Conservation (phyloP, 1,140 invertebrate species). For the Hycleus cichorii region DNA sequence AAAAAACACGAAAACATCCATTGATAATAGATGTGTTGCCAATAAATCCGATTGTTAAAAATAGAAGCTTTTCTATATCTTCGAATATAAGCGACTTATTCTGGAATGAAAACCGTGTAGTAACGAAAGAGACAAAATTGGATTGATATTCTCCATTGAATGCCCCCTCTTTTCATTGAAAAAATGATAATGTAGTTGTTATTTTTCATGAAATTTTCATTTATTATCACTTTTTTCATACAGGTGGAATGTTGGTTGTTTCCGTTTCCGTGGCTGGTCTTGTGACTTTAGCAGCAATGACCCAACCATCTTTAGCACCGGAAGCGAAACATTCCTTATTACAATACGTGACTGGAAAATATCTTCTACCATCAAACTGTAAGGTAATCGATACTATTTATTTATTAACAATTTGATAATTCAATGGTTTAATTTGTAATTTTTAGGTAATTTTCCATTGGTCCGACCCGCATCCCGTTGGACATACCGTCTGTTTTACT, state of each 20-base stretch:
- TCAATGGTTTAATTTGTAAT: background rate
- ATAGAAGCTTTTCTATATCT: too few relatives aligned
- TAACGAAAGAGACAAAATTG: too few relatives aligned
- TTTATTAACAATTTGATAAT: background rate
- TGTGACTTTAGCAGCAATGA: constrained; percentile 79
- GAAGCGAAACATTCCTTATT: constrained; percentile 82
- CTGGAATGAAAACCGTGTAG: too few relatives aligned
- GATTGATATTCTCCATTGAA: too few relatives aligned
- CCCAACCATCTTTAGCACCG: constrained; percentile 73
- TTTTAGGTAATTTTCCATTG: constrained; percentile 64
- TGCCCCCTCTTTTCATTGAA: too few relatives aligned
- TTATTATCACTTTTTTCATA: constrained; percentile 18
- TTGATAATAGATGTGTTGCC: too few relatives aligned
- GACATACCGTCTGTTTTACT: constrained; percentile 82
- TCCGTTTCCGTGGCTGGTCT: constrained; percentile 77
- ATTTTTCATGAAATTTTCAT: background rate
- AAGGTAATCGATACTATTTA: constrained; percentile 37
- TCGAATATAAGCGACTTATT: too few relatives aligned
- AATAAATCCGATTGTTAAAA: too few relatives aligned
- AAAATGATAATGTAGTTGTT: background rate
- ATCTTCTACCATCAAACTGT: constrained; percentile 79
- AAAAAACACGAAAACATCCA: too few relatives aligned
- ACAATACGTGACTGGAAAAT: constrained; percentile 87
- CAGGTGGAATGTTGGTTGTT: constrained; percentile 78
- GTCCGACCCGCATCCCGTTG: constrained; percentile 79